Evolutionary conservation across 2,797 vertebrate species (phyloP).

Genomic region (Thaleichthys pacificus): DNA sequence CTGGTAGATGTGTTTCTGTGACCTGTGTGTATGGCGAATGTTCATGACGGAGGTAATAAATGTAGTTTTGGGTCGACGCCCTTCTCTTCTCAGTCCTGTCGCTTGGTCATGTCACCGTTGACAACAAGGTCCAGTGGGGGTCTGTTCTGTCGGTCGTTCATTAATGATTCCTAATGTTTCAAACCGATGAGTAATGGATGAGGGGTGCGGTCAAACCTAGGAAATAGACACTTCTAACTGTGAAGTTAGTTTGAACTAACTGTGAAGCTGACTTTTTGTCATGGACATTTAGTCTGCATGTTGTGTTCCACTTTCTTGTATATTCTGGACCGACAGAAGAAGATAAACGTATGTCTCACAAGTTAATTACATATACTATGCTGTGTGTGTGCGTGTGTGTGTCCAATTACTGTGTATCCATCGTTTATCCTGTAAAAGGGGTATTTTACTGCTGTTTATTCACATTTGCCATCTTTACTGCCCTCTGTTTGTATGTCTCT

Average conservation of each 20-base stretch:
- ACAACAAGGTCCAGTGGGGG: neutral
- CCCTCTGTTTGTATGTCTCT: conserved; percentile 2
- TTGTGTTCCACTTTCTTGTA: no score
- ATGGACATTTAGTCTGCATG: no score
- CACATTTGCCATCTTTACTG: neutral
- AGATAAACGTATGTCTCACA: no score
- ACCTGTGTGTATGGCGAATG: conserved; percentile 29
- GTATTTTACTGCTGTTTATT: conserved; percentile 2
- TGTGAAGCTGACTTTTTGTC: no score
- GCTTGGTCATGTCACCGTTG: conserved; percentile 25
- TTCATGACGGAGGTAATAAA: conserved; percentile 63
- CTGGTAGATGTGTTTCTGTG: conserved; percentile 39
- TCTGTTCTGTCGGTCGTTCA: neutral
- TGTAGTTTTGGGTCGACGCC: conserved; percentile 41
- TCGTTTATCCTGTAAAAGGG: neutral
- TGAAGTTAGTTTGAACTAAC: no score
- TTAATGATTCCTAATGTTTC: neutral
- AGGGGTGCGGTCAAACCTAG: no score
- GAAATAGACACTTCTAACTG: no score
- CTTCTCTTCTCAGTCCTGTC: conserved; percentile 20
- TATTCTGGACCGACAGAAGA: no score
- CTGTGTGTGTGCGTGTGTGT: no score
- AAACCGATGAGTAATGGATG: no score
- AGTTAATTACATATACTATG: no score
- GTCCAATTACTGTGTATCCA: no score